Evolutionary conservation across 2,797 vertebrate species (phyloP).

Genomic region (Somateria mollissima): DNA sequence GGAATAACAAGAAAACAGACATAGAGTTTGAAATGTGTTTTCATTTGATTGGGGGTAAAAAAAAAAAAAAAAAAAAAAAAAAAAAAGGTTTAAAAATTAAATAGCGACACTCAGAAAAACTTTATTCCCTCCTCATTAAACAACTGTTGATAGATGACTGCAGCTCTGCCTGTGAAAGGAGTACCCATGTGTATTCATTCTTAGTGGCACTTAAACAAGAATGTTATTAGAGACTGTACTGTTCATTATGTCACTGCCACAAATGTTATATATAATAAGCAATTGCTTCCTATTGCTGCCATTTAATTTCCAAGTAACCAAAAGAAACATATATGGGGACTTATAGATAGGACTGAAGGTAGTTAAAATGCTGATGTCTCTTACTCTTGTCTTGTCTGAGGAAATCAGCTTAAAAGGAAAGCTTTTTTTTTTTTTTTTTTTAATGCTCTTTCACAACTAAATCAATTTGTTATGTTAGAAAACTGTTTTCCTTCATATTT

Average conservation of each 20-base stretch:
- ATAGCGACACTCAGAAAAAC: background rate
- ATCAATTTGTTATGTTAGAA: background rate
- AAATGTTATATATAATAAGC: background rate
- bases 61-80: background rate
- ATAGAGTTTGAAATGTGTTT: constrained; percentile 51
- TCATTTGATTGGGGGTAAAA: background rate
- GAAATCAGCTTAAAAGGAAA: background rate
- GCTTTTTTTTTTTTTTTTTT: background rate
- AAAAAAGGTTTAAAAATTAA: constrained; percentile 44
- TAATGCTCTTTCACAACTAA: background rate
- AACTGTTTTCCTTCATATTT: background rate
- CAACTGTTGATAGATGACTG: background rate
- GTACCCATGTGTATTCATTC: background rate
- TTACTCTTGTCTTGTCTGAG: background rate
- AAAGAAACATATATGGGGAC: background rate
- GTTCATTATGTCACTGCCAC: background rate
- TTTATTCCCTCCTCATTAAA: constrained; percentile 9
- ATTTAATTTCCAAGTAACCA: background rate
- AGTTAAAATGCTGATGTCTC: background rate
- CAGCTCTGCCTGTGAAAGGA: constrained; percentile 2
- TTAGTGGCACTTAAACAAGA: background rate
- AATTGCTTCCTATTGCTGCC: background rate
- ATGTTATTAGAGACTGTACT: background rate
- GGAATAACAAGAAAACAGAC: constrained; percentile 59
- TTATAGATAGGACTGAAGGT: background rate